Conservation (phyloP, 2,797 vertebrate species). For the Sebastes kiyomatsui region DNA sequence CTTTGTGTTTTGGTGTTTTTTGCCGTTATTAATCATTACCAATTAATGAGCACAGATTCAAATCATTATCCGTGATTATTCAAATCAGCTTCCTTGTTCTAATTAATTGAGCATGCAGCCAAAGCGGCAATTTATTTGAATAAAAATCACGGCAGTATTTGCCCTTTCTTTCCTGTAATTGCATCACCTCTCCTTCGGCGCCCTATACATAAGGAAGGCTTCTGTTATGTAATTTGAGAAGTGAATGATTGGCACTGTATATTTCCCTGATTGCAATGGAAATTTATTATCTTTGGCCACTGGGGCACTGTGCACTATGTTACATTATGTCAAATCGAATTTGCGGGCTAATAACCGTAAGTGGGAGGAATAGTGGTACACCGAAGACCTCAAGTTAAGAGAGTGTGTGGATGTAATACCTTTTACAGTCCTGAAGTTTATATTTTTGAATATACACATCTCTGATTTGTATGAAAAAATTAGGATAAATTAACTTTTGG, state of each 20-base stretch:
- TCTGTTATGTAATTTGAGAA: slow-evolving; percentile 18
- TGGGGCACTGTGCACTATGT: background rate
- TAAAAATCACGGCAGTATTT: slow-evolving; percentile 31
- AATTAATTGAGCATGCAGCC: slow-evolving; percentile 51
- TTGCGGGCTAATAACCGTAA: slow-evolving; percentile 10
- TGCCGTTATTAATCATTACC: slow-evolving; percentile 41
- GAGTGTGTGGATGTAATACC: background rate
- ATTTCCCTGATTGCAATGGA: slow-evolving; percentile 20
- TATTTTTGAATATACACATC: background rate
- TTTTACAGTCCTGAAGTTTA: background rate
- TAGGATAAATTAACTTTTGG: background rate
- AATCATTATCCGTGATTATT: slow-evolving; percentile 42
- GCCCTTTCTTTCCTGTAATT: slow-evolving; percentile 46
- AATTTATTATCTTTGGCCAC: slow-evolving; percentile 20
- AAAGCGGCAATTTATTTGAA: slow-evolving; percentile 42
- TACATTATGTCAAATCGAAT: slow-evolving; percentile 25
- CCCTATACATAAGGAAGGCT: background rate
- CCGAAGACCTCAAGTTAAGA: background rate
- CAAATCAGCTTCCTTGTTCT: slow-evolving; percentile 39
- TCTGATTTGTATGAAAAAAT: background rate
- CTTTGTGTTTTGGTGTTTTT: slow-evolving; percentile 69
- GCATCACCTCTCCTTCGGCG: slow-evolving; percentile 21
- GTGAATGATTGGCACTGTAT: background rate
- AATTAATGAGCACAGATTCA: slow-evolving; percentile 37
- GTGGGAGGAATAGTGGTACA: background rate